Conservation (phyloP, 23 tunicate species). For the Halocynthia roretzi region DNA sequence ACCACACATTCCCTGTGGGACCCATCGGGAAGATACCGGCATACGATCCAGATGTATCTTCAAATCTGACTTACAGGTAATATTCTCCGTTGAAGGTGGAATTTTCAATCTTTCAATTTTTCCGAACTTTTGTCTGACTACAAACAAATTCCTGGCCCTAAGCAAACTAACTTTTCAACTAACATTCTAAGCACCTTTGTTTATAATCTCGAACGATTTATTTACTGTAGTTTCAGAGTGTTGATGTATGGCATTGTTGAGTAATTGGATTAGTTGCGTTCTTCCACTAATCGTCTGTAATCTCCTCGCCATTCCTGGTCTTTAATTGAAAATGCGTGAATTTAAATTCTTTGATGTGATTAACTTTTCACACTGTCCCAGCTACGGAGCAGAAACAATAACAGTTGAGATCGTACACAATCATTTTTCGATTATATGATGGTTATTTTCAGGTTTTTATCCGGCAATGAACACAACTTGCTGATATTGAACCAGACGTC, state of each 20-base stretch:
- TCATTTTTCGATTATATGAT: not conserved
- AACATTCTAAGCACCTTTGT: too few relatives aligned
- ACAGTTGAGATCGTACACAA: not conserved
- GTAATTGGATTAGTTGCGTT: not conserved
- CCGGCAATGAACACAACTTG: conserved; percentile 64
- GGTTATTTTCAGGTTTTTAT: conserved; percentile 41
- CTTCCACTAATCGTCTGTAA: not conserved
- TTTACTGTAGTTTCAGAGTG: too few relatives aligned
- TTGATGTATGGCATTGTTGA: not conserved
- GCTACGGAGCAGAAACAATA: too few relatives aligned
- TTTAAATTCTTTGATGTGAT: not conserved
- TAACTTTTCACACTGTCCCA: too few relatives aligned
- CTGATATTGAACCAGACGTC: conserved; percentile 42
- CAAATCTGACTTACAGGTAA: conserved; percentile 55
- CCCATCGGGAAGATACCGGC: conserved; percentile 86
- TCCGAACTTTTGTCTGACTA: too few relatives aligned
- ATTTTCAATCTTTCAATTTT: too few relatives aligned
- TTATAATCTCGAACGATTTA: too few relatives aligned
- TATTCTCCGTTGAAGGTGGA: too few relatives aligned
- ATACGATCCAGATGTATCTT: conserved; percentile 68
- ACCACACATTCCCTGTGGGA: conserved; percentile 55
- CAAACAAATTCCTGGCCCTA: too few relatives aligned
- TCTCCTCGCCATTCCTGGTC: not conserved
- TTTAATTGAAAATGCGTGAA: not conserved
- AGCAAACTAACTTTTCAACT: too few relatives aligned